Evolutionary conservation across 2,888 invertebrate species (phyloP).

Genomic region (Julus scandinavius): DNA sequence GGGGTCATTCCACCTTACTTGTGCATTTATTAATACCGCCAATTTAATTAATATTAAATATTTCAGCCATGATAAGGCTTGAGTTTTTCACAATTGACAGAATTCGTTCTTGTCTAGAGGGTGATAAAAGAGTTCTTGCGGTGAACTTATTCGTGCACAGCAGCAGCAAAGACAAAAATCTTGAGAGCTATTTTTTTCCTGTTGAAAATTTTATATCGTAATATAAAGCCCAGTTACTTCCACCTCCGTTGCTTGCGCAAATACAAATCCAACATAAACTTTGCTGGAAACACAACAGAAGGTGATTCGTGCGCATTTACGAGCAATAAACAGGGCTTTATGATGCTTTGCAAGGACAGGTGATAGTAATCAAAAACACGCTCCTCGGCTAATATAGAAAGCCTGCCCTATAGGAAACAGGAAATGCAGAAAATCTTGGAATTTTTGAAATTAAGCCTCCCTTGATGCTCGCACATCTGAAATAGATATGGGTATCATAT

Average conservation of each 20-base stretch:
- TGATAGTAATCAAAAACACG: constrained; percentile 42
- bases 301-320: constrained; percentile 28
- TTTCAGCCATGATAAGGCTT: not conserved
- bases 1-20: not conserved
- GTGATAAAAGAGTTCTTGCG: not conserved
- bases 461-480: not conserved
- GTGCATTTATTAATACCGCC: not conserved
- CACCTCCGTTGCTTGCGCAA: constrained; percentile 17
- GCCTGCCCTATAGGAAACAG: not conserved
- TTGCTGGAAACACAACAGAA: constrained; percentile 5
- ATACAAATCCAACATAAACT: not conserved
- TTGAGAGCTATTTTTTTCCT: constrained; percentile 8
- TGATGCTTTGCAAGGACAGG: constrained; percentile 36
- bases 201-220: not conserved
- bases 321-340: constrained; percentile 45
- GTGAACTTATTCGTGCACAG: not conserved
- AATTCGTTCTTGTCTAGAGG: not conserved
- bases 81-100: constrained; percentile 10
- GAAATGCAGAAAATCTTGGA: not conserved
- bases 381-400: not conserved
- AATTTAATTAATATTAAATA: not conserved
- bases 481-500: not conserved
- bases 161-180: constrained; percentile 10
- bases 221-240: constrained; percentile 43
- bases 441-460: not conserved